Evolutionary conservation across 2,888 invertebrate genomes (phyloP), one percentile per base, ranked within the genome.

Genomic region (Cylindroiulus punctatus): DNA sequence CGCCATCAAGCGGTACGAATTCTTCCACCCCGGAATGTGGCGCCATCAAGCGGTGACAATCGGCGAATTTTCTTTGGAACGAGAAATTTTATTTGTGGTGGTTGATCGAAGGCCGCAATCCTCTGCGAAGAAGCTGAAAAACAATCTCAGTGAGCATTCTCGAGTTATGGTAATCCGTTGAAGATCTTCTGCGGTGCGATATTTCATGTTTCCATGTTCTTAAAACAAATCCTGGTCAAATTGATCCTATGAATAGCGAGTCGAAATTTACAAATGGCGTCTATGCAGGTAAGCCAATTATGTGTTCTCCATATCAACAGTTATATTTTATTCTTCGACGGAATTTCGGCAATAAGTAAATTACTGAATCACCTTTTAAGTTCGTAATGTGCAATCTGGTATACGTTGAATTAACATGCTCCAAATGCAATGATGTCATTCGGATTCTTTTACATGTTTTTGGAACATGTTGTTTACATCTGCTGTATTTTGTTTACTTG

Each of bases 271-370:
- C 36, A 84, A 87, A 90, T 90, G 90, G 90, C 90, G 88, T 90
- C 90, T 85, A 90, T 90, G 90, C 90, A 90, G 89, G 90, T 90
- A 84, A 44, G 84, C 26, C 1, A 42, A 40, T 14, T 36, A 7
- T 36, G 36, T 36, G 36, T 36, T n/a, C n/a, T n/a, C n/a, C n/a
- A n/a, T n/a, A n/a, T n/a, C n/a, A n/a, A n/a, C n/a, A n/a, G n/a
- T n/a, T n/a, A n/a, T n/a, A n/a, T n/a, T n/a, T n/a, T n/a, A n/a
- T n/a, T n/a, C n/a, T n/a, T n/a, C 2, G 36, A 36, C 36, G 7
- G 7, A 36, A 36, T 36, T 36, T 36, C 36, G 36, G 36, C 36
- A 7, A 36, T 36, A 36, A 7, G 36, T 36, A 7, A 36, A 36
- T 36, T 7, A 7, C 36, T 36, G 36, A 7, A 36, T 36, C 36